Conservation (phyloP, 2,113 vertebrate genomes). For the Hassar affinis region DNA sequence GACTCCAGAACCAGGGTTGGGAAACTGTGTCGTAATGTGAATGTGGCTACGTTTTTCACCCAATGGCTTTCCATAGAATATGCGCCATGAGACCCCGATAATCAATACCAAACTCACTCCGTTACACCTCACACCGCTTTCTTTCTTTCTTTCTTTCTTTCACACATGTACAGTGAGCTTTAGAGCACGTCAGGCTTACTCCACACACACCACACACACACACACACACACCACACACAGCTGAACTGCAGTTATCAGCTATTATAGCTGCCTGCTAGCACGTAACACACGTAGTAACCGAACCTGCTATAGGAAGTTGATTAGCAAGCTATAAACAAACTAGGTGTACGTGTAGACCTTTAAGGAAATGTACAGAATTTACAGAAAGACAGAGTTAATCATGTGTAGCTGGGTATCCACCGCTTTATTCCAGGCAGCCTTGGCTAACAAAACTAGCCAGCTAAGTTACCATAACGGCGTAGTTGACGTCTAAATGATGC, state of each 20-base stretch:
- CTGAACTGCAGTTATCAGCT: not conserved
- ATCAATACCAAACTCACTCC: not conserved
- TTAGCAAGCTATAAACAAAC: not conserved
- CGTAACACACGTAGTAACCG: constrained; percentile 14
- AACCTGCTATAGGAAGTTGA: not conserved
- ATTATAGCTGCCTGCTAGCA: not conserved
- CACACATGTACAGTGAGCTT: not conserved
- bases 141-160: too few relatives aligned
- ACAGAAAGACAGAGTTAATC: not conserved
- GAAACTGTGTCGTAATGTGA: not conserved
- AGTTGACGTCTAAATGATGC: not conserved
- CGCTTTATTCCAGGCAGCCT: not conserved
- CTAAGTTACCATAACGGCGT: not conserved
- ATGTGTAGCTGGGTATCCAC: too few relatives aligned
- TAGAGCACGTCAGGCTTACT: not conserved
- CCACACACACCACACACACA: too few relatives aligned
- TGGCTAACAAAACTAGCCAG: not conserved
- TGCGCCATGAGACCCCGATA: not conserved
- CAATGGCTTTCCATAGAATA: not conserved
- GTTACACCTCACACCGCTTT: too few relatives aligned
- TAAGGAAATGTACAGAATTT: not conserved
- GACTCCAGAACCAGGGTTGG: not conserved
- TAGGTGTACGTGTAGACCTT: not conserved
- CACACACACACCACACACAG: not conserved
- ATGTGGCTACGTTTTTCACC: not conserved